A percentile compares a stretch with the other conserved stretches of the same genome.
Evolutionary conservation across 2,888 invertebrate species (phyloP).

Genomic region (Osedax frankpressi): DNA sequence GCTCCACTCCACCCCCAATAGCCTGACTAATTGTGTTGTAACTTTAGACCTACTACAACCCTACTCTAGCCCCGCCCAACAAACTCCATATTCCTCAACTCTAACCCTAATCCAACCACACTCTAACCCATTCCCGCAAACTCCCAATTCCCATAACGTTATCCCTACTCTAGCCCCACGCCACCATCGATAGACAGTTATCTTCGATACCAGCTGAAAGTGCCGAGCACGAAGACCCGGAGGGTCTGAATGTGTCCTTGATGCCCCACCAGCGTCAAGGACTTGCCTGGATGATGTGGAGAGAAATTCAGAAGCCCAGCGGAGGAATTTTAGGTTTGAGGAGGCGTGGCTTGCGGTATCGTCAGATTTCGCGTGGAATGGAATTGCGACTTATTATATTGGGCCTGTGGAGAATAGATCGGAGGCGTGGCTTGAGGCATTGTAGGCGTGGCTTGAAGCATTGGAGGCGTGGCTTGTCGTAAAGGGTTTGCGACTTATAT

Average conservation of each 20-base stretch:
- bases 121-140: neutral
- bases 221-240: conserved; percentile 45
- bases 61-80: neutral
- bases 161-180: neutral
- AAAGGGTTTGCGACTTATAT: too few species aligned
- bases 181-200: conserved; percentile 33
- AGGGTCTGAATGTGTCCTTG: conserved; percentile 49
- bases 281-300: conserved; percentile 74
- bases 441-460: too few species aligned
- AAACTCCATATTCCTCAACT: neutral
- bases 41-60: too few species aligned
- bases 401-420: too few species aligned
- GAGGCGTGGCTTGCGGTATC: too few species aligned
- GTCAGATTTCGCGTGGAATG: too few species aligned
- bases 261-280: conserved; percentile 76
- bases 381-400: too few species aligned
- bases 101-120: neutral
- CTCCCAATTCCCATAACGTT: neutral
- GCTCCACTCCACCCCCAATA: neutral
- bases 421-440: too few species aligned
- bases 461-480: too few species aligned
- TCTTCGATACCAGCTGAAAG: conserved; percentile 35
- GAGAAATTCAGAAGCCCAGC: conserved; percentile 67
- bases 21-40: too few species aligned
- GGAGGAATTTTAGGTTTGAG: conserved; percentile 68